A percentile compares a stretch with the other conserved stretches of the same genome.
phyloP scores from a whole-genome alignment of 2,888 invertebrate species.

The Netelia fuscicornis region DNA sequence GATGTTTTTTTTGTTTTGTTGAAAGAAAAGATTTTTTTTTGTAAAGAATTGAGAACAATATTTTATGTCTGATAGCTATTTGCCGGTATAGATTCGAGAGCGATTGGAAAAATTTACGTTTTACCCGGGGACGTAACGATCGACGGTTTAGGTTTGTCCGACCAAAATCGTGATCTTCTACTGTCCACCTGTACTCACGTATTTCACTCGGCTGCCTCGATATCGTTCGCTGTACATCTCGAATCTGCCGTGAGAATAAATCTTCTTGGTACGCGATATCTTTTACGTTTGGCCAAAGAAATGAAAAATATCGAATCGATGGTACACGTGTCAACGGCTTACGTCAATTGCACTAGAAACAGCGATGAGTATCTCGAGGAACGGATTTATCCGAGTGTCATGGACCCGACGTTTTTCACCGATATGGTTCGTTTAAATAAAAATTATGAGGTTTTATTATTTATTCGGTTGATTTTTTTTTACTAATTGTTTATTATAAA shows the following conservation, averaged over 20 bases:
- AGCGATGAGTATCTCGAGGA: constrained; percentile 83
- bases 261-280: constrained; percentile 86
- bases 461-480: neutral
- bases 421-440: constrained; percentile 72
- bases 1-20: constrained; percentile 11
- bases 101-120: constrained; percentile 84
- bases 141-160: constrained; percentile 81
- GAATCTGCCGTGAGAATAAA: constrained; percentile 87
- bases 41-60: neutral
- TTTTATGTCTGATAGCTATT: constrained; percentile 68
- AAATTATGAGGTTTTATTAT: neutral
- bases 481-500: too few species aligned
- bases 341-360: constrained; percentile 87
- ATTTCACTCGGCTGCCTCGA: constrained; percentile 88
- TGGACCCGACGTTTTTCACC: constrained; percentile 80
- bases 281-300: constrained; percentile 82
- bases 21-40: neutral
- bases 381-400: constrained; percentile 85
- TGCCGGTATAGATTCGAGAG: constrained; percentile 74
- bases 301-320: constrained; percentile 81
- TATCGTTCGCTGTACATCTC: constrained; percentile 87
- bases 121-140: constrained; percentile 84
- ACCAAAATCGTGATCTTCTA: constrained; percentile 81
- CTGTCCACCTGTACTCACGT: constrained; percentile 83
- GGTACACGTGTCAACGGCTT: constrained; percentile 89